Percentiles rank a stretch among this genome's conserved stretches.
These are phyloP conservation scores for Alloplasta piceator DNA, from an alignment of 2,888 invertebrate species.

Conservation along the genomic window DNA sequence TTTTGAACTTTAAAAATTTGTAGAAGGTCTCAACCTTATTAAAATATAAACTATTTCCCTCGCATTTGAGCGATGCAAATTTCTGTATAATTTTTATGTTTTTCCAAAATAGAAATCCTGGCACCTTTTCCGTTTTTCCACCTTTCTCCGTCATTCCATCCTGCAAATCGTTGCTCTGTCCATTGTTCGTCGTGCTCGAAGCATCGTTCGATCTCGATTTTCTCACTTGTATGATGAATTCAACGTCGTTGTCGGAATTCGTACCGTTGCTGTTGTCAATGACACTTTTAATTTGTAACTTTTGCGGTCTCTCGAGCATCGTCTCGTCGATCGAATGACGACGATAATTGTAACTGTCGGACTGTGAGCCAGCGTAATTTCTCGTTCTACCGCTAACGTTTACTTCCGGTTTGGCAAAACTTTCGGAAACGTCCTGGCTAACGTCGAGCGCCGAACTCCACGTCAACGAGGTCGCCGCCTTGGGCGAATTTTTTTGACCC, in stretches of 20 bases:
- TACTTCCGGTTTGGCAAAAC: slow-evolving; percentile 34
- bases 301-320: slow-evolving; percentile 70
- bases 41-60: no score
- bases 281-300: slow-evolving; percentile 80
- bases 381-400: slow-evolving; percentile 62
- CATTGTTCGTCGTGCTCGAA: slow-evolving; percentile 66
- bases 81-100: no score
- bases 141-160: slow-evolving; percentile 73
- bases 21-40: no score
- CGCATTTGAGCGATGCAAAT: no score
- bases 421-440: slow-evolving; percentile 64
- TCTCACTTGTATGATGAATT: slow-evolving; percentile 81
- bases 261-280: slow-evolving; percentile 78
- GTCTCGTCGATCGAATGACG: slow-evolving; percentile 74
- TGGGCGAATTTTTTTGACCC: slow-evolving; percentile 58
- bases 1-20: no score
- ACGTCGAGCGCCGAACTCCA: slow-evolving; percentile 93
- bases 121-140: slow-evolving; percentile 79
- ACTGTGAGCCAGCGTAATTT: slow-evolving; percentile 74
- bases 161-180: slow-evolving; percentile 64
- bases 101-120: slow-evolving; percentile 51
- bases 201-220: slow-evolving; percentile 70
- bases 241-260: slow-evolving; percentile 78
- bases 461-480: slow-evolving; percentile 66
- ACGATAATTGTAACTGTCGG: slow-evolving; percentile 73